These are phyloP conservation scores for Nycticryphes semicollaris DNA, from an alignment of 2,113 vertebrate genomes.

Conservation along the genomic window DNA sequence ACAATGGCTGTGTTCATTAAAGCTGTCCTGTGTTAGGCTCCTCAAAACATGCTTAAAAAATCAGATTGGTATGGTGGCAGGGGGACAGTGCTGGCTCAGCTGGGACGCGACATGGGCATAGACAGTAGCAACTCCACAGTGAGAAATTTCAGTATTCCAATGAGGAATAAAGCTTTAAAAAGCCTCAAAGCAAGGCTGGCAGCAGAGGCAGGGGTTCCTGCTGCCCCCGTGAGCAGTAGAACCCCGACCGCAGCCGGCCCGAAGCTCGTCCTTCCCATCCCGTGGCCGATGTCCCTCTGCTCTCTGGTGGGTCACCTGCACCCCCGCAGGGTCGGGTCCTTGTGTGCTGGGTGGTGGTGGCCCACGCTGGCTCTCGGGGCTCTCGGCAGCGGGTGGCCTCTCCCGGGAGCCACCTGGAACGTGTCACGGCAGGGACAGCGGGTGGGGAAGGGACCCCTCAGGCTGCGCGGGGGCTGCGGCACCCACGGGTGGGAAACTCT, in stretches of 20 bases:
- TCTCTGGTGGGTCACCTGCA: fast-evolving
- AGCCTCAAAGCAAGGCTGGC: not conserved
- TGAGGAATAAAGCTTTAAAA: too few species aligned
- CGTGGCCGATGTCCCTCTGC: not conserved
- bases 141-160: not conserved
- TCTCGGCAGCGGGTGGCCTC: not conserved
- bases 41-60: not conserved
- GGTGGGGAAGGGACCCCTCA: too few species aligned
- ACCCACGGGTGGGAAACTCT: not conserved
- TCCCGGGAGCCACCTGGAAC: not conserved
- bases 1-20: not conserved
- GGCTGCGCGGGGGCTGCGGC: not conserved
- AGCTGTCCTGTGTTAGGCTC: fast-evolving
- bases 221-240: not conserved
- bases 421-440: not conserved
- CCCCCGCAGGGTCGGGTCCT: not conserved
- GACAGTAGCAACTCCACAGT: fast-evolving
- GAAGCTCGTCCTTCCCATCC: not conserved
- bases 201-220: fast-evolving
- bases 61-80: fast-evolving
- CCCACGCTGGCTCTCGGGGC: not conserved
- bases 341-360: fast-evolving
- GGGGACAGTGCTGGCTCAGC: not conserved
- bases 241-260: fast-evolving
- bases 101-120: fast-evolving